Evolutionary conservation across 2,113 vertebrate species (phyloP).

Genomic region (Ceyx melanurus): DNA sequence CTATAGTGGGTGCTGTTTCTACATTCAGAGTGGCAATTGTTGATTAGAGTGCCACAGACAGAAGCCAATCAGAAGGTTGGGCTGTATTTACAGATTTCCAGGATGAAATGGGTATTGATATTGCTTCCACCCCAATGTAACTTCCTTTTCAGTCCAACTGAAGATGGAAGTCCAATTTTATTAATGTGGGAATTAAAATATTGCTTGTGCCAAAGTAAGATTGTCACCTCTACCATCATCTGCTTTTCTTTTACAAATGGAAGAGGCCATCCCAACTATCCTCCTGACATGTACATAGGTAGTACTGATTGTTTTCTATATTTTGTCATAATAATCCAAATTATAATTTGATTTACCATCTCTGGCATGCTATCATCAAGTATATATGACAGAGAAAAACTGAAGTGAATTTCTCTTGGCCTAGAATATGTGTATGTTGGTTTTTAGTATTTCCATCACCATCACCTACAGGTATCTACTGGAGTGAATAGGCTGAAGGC

Average conservation of each 20-base stretch:
- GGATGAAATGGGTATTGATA: not conserved
- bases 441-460: not conserved
- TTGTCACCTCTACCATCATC: not conserved
- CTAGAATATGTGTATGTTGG: not conserved
- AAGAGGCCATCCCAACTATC: not conserved
- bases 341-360: not conserved
- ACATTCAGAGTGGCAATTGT: constrained; percentile 12
- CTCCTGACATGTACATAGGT: not conserved
- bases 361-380: not conserved
- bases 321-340: not conserved
- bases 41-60: constrained; percentile 1
- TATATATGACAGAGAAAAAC: not conserved
- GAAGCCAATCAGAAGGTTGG: not conserved
- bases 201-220: constrained; percentile 2
- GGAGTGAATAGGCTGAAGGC: not conserved
- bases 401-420: not conserved
- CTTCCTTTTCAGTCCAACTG: not conserved
- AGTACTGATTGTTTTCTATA: not conserved
- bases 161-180: not conserved
- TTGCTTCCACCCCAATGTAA: not conserved
- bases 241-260: constrained; percentile 21
- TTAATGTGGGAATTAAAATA: not conserved
- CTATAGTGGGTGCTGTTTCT: not conserved
- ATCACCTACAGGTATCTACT: not conserved
- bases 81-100: constrained; percentile 1